Evolutionary conservation across 2,113 vertebrate genomes (phyloP).

Genomic region (Pyxicephalus adspersus): DNA sequence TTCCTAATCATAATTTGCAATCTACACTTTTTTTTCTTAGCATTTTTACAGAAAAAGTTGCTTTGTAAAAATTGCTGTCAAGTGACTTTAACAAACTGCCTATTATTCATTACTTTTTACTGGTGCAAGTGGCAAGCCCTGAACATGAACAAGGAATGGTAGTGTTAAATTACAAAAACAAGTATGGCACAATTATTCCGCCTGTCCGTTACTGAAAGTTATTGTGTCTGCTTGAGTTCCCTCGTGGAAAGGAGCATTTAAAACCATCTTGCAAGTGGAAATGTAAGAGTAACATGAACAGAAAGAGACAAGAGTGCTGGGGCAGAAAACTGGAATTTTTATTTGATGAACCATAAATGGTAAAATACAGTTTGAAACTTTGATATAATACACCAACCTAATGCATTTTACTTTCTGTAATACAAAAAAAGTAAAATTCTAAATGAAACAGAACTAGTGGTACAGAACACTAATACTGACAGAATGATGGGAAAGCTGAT

Average conservation of each 20-base stretch:
- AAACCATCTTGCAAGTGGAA: slow-evolving; percentile 40
- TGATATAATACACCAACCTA: too few species aligned
- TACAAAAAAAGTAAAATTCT: too few species aligned
- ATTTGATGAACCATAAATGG: not conserved
- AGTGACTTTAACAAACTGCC: not conserved
- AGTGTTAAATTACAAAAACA: slow-evolving; percentile 25
- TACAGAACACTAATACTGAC: too few species aligned
- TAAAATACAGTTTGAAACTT: not conserved
- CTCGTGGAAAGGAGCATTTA: slow-evolving; percentile 24
- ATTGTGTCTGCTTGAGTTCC: slow-evolving; percentile 25
- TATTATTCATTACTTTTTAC: not conserved
- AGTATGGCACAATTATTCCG: slow-evolving; percentile 32
- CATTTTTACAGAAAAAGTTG: too few species aligned
- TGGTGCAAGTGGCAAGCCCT: not conserved
- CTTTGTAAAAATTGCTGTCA: not conserved
- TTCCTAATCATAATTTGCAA: too few species aligned
- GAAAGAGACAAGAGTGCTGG: slow-evolving; percentile 28
- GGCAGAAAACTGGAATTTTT: slow-evolving; percentile 21
- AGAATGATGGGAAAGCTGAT: too few species aligned
- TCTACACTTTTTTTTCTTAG: too few species aligned
- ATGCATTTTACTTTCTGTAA: too few species aligned
- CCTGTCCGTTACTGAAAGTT: slow-evolving; percentile 35
- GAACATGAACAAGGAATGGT: not conserved
- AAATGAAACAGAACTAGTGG: too few species aligned
- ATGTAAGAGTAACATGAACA: slow-evolving; percentile 20